These are phyloP conservation scores for Himalopsyche japonica DNA, from an alignment of 2,888 invertebrate genomes.

Conservation along the genomic window DNA sequence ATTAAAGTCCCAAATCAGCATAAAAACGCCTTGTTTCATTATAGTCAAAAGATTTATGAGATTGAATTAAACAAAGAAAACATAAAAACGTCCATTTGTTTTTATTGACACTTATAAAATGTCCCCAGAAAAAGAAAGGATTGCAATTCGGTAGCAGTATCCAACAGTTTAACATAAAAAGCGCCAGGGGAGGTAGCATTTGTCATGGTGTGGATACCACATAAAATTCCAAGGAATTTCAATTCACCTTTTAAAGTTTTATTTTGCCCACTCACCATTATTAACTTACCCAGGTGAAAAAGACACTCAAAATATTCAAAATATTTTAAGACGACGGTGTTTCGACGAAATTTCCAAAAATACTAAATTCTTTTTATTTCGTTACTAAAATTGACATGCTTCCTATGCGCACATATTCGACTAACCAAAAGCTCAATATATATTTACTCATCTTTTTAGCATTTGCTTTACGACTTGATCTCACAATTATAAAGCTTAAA, in stretches of 20 bases:
- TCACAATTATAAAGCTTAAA: too few species aligned
- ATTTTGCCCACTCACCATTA: constrained; percentile 1
- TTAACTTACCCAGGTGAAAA: background rate
- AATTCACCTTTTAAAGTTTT: background rate
- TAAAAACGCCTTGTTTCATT: background rate
- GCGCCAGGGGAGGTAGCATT: background rate
- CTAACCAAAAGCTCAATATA: too few species aligned
- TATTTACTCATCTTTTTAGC: too few species aligned
- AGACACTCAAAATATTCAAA: background rate
- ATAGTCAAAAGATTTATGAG: background rate
- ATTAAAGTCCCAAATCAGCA: background rate
- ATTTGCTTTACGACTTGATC: too few species aligned
- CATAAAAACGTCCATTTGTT: background rate
- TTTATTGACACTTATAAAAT: background rate
- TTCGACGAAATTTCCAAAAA: background rate
- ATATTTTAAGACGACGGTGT: background rate
- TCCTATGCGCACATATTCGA: background rate
- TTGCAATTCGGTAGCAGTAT: background rate
- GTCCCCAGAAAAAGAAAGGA: background rate
- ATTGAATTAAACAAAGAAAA: background rate
- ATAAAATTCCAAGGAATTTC: constrained; percentile 4
- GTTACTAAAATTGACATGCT: background rate
- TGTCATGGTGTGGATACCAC: background rate
- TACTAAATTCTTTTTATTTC: background rate
- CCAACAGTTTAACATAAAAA: background rate